Evolutionary conservation across 2,888 invertebrate genomes (phyloP).

Genomic region (Sialis fuliginosa): DNA sequence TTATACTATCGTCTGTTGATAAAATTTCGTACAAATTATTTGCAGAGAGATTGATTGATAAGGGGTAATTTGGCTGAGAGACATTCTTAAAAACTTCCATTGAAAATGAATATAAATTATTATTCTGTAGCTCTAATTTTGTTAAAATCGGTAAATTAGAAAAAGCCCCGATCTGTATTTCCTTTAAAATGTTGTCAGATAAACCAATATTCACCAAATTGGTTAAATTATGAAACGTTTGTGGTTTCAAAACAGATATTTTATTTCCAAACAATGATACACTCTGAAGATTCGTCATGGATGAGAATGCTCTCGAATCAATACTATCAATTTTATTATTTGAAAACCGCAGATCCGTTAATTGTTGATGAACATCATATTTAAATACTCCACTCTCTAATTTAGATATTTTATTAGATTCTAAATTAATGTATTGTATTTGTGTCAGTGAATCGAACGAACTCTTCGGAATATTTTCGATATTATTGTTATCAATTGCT

Average conservation of each 20-base stretch:
- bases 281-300: conserved; percentile 54
- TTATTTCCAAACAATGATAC: conserved; percentile 65
- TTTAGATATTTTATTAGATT: conserved; percentile 62
- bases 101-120: conserved; percentile 50
- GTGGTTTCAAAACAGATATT: conserved; percentile 47
- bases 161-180: conserved; percentile 56
- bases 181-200: conserved; percentile 60
- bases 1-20: conserved; percentile 30
- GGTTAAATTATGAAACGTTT: conserved; percentile 60
- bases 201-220: conserved; percentile 67
- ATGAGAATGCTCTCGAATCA: conserved; percentile 49
- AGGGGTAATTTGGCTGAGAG: conserved; percentile 33
- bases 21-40: conserved; percentile 37
- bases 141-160: conserved; percentile 56
- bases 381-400: conserved; percentile 46
- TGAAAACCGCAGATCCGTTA: conserved; percentile 64
- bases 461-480: conserved; percentile 52
- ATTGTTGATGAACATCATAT: conserved; percentile 46
- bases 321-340: conserved; percentile 61
- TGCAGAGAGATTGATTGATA: conserved; percentile 60
- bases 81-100: conserved; percentile 50
- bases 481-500: conserved; percentile 75
- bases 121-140: conserved; percentile 65
- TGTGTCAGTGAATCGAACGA: conserved; percentile 36
- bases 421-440: conserved; percentile 67